Evolutionary conservation across 2,888 invertebrate genomes (phyloP), one percentile per base, ranked within the genome.

Genomic region (Malthinus flaveolus): DNA sequence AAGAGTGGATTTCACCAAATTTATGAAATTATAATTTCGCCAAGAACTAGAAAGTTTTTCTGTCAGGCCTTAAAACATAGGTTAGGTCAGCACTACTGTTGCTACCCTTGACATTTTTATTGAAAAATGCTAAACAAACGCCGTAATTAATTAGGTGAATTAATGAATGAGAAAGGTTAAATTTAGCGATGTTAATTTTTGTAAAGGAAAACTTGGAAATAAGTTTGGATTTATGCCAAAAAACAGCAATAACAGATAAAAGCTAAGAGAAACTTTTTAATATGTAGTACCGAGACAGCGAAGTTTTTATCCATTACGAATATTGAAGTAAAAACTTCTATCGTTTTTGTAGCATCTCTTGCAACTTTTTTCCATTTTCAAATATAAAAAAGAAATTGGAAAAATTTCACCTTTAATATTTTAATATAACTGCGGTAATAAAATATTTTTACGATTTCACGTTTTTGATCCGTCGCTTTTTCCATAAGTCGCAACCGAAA

Each of bases 361-460:
- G 39, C 39, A 42, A 42, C 39, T 42, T 42, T 42, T 42, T 42
- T 15, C 39, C 39, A 42, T 42, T 42, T 42, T 42, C 39, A 42
- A 42, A 42, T 15, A n/a, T 15, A 42, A 23, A 42, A 42, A 39
- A 42, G 39, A 42, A 42, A 42, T 42, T 42, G 39, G 39, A 42
- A 42, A 42, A 42, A 42, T 42, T 42, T 42, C 39, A 42, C 39
- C 39, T 42, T 42, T 42, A 42, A 42, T 42, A 42, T 42, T 42
- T 42, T 42, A 42, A 42, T 42, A 42, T 42, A 42, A 42, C 39
- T 42, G 12, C 12, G 15, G 39, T 42, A 42, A 42, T 42, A 42
- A 42, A 42, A 42, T 42, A 11, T 42, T 42, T 42, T 42, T 42
- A 42, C 23, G 39, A 42, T 23, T 42, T 42, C 15, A 42, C 15